Conservation (phyloP, 1,140 invertebrate genomes). For the Anastrepha ludens region DNA sequence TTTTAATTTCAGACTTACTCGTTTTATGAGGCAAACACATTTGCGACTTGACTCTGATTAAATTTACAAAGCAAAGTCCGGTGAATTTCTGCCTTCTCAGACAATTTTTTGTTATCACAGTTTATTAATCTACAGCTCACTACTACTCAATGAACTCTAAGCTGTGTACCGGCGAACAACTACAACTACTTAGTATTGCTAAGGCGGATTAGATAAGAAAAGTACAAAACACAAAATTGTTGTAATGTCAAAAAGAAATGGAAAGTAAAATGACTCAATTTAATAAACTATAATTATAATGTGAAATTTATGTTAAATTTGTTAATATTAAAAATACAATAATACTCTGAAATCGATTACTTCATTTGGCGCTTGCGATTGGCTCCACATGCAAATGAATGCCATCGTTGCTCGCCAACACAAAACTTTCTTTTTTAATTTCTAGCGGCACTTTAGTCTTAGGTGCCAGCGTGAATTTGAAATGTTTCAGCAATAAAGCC, state of each 20-base stretch:
- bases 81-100: too few relatives aligned
- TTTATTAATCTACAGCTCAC: too few relatives aligned
- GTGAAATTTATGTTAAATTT: neutral
- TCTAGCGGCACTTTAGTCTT: constrained; percentile 59
- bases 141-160: too few relatives aligned
- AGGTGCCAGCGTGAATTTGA: constrained; percentile 60
- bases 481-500: constrained; percentile 66
- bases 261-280: neutral
- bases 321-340: neutral
- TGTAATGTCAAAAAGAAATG: too few relatives aligned
- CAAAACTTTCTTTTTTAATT: neutral
- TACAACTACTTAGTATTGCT: neutral
- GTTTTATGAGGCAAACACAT: too few relatives aligned
- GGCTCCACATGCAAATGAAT: constrained; percentile 54
- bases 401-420: neutral
- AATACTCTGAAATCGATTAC: neutral
- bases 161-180: neutral
- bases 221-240: neutral
- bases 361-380: neutral
- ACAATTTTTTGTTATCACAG: too few relatives aligned
- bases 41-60: too few relatives aligned
- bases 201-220: neutral
- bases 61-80: too few relatives aligned
- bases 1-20: too few relatives aligned
- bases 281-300: neutral